Evolutionary conservation across 2,113 vertebrate species (phyloP).

Genomic region (Nestor notabilis): DNA sequence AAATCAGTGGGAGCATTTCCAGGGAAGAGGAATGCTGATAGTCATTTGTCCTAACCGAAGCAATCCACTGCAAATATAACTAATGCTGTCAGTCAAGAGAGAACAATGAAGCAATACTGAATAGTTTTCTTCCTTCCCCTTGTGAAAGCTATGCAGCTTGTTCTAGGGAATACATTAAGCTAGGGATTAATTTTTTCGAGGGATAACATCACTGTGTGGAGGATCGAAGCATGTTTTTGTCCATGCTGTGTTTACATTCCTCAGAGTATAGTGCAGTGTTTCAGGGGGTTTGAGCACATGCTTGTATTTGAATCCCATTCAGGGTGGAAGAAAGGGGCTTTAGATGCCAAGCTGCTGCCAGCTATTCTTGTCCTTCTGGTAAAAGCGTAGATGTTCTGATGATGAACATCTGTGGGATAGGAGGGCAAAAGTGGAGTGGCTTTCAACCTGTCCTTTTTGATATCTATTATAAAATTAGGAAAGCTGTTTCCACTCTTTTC

Average conservation of each 20-base stretch:
- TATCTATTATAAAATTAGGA: neutral
- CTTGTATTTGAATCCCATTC: neutral
- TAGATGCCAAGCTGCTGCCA: neutral
- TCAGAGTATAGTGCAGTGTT: neutral
- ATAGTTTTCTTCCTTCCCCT: neutral
- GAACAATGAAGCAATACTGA: neutral
- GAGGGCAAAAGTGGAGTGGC: neutral
- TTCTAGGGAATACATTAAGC: neutral
- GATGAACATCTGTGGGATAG: neutral
- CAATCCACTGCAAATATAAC: neutral
- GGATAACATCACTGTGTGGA: neutral
- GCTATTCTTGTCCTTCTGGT: neutral
- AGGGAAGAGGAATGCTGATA: neutral
- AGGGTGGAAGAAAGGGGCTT: neutral
- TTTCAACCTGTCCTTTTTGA: neutral
- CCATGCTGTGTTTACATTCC: neutral
- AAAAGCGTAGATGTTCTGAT: neutral
- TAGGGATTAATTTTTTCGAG: too few relatives aligned
- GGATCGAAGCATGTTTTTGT: neutral
- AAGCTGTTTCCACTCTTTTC: neutral
- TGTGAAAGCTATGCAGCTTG: neutral
- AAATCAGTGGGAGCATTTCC: neutral
- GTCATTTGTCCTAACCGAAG: neutral
- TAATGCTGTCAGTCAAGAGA: neutral
- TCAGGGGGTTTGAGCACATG: neutral